phyloP scores from a whole-genome alignment of 2,797 vertebrate genomes.

The Galago senegalensis region DNA sequence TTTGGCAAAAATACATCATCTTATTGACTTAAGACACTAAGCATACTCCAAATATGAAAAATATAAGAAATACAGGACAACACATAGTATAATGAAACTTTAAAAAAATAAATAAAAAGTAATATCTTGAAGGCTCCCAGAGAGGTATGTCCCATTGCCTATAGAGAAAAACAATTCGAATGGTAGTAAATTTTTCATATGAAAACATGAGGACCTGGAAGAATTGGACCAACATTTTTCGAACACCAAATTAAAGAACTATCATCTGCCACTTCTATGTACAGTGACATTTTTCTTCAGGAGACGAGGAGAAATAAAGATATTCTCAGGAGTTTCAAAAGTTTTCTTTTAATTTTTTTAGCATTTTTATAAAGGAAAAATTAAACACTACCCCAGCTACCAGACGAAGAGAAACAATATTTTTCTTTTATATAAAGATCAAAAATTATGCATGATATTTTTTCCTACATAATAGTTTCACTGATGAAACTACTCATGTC shows the following conservation, averaged over 20 bases:
- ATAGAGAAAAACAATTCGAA: not conserved
- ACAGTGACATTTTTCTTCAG: not conserved
- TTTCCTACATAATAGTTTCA: not conserved
- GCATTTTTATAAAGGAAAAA: conserved; percentile 1
- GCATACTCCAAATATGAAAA: not conserved
- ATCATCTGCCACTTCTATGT: not conserved
- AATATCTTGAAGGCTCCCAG: not conserved
- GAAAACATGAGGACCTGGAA: not conserved
- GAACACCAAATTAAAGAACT: not conserved
- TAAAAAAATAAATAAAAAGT: conserved; percentile 4
- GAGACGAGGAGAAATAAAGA: not conserved
- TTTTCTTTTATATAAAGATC: not conserved
- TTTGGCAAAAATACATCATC: not conserved
- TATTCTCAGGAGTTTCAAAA: not conserved
- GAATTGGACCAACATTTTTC: not conserved
- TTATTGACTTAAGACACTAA: not conserved
- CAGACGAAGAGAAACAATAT: not conserved
- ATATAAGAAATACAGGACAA: not conserved
- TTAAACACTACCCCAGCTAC: not conserved
- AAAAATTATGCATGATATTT: not conserved
- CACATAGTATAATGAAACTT: not conserved
- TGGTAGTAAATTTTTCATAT: not conserved
- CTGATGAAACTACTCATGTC: not conserved
- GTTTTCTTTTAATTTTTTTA: not conserved
- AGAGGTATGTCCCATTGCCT: not conserved